phyloP scores from a whole-genome alignment of 2,113 vertebrate genomes.

The Theropithecus gelada region DNA sequence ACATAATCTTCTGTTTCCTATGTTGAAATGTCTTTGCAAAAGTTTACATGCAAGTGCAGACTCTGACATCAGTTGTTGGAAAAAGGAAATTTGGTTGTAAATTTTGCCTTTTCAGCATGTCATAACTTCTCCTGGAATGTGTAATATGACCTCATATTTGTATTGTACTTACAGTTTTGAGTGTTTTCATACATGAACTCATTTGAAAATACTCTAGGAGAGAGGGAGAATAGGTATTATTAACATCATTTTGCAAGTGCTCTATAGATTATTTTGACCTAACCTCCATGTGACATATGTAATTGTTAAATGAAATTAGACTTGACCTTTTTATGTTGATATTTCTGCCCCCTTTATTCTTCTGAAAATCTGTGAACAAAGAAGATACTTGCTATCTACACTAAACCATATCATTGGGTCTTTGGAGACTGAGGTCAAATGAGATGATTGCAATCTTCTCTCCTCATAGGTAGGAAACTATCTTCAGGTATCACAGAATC shows the following conservation, averaged over 20 bases:
- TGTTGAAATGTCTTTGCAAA: constrained; percentile 4
- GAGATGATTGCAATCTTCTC: background rate
- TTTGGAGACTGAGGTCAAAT: background rate
- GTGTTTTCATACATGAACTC: background rate
- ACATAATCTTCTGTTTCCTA: background rate
- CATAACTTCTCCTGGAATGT: background rate
- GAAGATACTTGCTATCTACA: background rate
- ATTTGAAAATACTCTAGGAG: background rate
- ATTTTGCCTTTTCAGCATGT: background rate
- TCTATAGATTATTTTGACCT: background rate
- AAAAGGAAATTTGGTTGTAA: background rate
- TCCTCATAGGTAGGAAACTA: background rate
- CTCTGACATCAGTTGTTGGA: background rate
- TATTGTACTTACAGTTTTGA: background rate
- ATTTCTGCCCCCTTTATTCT: background rate
- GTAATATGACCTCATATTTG: background rate
- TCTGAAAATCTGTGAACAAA: background rate
- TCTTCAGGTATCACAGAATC: background rate
- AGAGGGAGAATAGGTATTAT: background rate
- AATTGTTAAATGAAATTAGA: background rate
- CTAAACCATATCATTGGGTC: background rate
- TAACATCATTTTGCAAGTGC: background rate
- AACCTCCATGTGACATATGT: background rate
- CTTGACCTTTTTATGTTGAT: background rate
- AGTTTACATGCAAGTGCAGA: background rate